Percentiles rank a stretch among this genome's conserved stretches.
Conservation (phyloP, 2,113 vertebrate species). For the Cephalopterus ornatus region DNA sequence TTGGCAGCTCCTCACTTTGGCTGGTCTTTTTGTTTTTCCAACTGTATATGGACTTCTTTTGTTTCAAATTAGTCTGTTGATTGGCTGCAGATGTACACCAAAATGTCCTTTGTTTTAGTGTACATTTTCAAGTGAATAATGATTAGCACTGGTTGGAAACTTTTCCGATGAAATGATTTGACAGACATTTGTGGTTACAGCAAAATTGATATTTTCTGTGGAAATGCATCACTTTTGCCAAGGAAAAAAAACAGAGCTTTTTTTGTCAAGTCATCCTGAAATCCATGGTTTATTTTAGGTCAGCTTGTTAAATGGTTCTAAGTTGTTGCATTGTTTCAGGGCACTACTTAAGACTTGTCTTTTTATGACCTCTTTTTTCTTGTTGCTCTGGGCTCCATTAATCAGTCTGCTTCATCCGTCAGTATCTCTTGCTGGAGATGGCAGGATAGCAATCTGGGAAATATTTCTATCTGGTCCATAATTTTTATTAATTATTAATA, state of each 20-base stretch:
- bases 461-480: background rate
- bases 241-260: background rate
- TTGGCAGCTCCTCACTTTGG: conserved; percentile 23
- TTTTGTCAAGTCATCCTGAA: conserved; percentile 47
- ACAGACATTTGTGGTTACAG: conserved; percentile 27
- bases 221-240: conserved; percentile 27
- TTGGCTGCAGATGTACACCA: conserved; percentile 53
- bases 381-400: background rate
- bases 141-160: conserved; percentile 34
- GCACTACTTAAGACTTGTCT: background rate
- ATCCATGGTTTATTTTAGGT: conserved; percentile 50
- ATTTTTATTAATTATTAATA: background rate
- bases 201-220: conserved; percentile 41
- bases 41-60: conserved; percentile 58
- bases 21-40: conserved; percentile 54
- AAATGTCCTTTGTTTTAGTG: conserved; percentile 28
- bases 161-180: background rate
- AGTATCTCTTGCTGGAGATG: background rate
- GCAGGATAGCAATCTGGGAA: background rate
- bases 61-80: conserved; percentile 50
- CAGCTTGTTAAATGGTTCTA: background rate
- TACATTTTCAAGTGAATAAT: conserved; percentile 37
- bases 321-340: background rate
- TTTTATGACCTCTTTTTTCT: background rate
- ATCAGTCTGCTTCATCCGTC: background rate